These are phyloP conservation scores for Drosophila lacertosa DNA, from an alignment of 1,140 invertebrate species.

Conservation along the genomic window DNA sequence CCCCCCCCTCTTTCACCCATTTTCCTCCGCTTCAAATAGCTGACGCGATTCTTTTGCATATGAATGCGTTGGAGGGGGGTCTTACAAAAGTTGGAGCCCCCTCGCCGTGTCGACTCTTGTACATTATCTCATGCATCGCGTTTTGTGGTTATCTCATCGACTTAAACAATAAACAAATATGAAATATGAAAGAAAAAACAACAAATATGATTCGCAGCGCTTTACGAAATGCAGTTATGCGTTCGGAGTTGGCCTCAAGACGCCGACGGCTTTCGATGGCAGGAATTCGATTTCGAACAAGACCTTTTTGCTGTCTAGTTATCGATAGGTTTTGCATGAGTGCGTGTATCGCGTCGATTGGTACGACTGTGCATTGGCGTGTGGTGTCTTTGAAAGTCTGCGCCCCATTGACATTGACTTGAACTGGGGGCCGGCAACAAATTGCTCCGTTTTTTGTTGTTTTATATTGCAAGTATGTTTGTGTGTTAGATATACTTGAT, in stretches of 20 bases:
- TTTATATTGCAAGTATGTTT: not conserved
- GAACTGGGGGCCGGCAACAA: not conserved
- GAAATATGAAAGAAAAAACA: too few species aligned
- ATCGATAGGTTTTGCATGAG: constrained; percentile 31
- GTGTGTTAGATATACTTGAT: not conserved
- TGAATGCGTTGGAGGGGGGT: not conserved
- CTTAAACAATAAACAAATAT: not conserved
- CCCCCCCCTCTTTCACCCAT: not conserved
- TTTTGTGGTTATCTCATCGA: constrained; percentile 21
- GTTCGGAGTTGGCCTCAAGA: not conserved
- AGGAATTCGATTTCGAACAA: not conserved
- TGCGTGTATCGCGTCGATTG: constrained; percentile 24
- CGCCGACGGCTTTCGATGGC: too few species aligned
- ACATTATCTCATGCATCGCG: constrained; percentile 5
- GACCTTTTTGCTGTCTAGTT: constrained; percentile 7
- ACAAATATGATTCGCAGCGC: constrained; percentile 4
- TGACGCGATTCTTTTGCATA: constrained; percentile 14
- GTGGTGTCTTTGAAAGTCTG: constrained; percentile 40
- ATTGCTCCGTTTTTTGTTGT: too few species aligned
- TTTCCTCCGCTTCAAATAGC: not conserved
- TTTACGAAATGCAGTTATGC: constrained; percentile 21
- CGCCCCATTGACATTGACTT: constrained; percentile 45
- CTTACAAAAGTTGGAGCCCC: not conserved
- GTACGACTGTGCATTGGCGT: constrained; percentile 7
- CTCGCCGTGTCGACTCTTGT: not conserved